These are phyloP conservation scores for Chionoecetes opilio DNA, from an alignment of 1,140 invertebrate genomes.

Conservation along the genomic window DNA sequence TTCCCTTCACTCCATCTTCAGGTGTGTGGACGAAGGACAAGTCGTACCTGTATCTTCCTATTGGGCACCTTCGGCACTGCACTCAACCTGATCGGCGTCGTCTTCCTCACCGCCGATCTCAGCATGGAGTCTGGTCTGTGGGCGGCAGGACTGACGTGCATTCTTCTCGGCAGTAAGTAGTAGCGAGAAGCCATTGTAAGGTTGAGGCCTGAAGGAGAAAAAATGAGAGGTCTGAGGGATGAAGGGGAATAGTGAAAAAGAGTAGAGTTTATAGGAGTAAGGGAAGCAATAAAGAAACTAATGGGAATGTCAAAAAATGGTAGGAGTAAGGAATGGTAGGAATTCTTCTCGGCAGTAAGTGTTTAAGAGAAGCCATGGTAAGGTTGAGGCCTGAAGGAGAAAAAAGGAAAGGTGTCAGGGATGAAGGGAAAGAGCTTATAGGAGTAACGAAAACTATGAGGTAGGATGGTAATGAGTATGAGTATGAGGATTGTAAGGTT, in stretches of 20 bases:
- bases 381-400: too few species aligned
- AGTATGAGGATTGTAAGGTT: too few species aligned
- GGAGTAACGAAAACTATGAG: background rate
- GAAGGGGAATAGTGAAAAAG: background rate
- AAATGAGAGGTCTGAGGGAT: background rate
- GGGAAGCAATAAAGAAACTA: too few species aligned
- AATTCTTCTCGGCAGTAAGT: slow-evolving; percentile 45
- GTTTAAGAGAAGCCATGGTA: too few species aligned
- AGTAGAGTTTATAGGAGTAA: too few species aligned
- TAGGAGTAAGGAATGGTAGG: background rate
- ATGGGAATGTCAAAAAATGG: too few species aligned
- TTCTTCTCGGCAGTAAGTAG: slow-evolving; percentile 39
- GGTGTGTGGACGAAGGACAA: slow-evolving; percentile 32
- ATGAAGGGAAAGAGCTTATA: background rate
- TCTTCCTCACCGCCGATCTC: slow-evolving; percentile 59
- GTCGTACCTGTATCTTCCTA: slow-evolving; percentile 59
- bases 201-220: too few species aligned
- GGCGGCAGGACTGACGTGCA: background rate
- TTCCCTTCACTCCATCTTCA: background rate
- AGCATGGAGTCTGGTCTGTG: slow-evolving; percentile 34
- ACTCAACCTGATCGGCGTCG: slow-evolving; percentile 38
- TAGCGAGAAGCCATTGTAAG: too few species aligned
- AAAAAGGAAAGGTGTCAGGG: background rate
- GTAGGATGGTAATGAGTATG: background rate
- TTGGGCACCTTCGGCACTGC: slow-evolving; percentile 49